A percentile compares a stretch with the other conserved stretches of the same genome.
These are phyloP conservation scores for Spea bombifrons DNA, from an alignment of 2,113 vertebrate genomes.

Conservation along the genomic window DNA sequence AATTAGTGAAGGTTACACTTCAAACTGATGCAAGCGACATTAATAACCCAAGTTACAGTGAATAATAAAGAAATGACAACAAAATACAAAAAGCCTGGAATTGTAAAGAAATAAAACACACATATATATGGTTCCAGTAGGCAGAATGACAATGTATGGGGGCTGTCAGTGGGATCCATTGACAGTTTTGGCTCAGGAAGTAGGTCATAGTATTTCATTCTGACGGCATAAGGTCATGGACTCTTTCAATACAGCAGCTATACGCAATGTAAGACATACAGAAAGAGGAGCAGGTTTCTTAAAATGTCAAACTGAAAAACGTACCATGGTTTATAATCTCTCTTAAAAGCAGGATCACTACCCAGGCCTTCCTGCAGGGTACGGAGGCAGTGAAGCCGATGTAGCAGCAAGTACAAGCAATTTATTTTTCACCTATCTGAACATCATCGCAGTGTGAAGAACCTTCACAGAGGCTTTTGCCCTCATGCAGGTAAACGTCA, in stretches of 20 bases:
- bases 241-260: conserved; percentile 18
- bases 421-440: not conserved
- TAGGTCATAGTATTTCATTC: conserved; percentile 46
- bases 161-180: conserved; percentile 51
- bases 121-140: conserved; percentile 67
- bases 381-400: conserved; percentile 13
- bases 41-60: conserved; percentile 52
- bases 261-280: conserved; percentile 15
- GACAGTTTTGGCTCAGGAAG: conserved; percentile 61
- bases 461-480: not conserved
- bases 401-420: conserved; percentile 13
- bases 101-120: conserved; percentile 70
- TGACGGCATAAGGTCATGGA: conserved; percentile 39
- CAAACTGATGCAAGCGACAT: conserved; percentile 78
- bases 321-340: conserved; percentile 8
- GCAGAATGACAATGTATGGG: conserved; percentile 52
- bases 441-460: not conserved
- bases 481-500: not conserved
- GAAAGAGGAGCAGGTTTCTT: conserved; percentile 1
- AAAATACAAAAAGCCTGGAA: conserved; percentile 63
- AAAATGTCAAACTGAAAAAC: conserved; percentile 26
- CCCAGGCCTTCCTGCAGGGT: not conserved
- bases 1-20: conserved; percentile 82
- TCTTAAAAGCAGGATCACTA: not conserved
- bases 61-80: conserved; percentile 13